Base-by-base conservation (phyloP, 2,113 vertebrate species). In the Zootoca vivipara region DNA sequence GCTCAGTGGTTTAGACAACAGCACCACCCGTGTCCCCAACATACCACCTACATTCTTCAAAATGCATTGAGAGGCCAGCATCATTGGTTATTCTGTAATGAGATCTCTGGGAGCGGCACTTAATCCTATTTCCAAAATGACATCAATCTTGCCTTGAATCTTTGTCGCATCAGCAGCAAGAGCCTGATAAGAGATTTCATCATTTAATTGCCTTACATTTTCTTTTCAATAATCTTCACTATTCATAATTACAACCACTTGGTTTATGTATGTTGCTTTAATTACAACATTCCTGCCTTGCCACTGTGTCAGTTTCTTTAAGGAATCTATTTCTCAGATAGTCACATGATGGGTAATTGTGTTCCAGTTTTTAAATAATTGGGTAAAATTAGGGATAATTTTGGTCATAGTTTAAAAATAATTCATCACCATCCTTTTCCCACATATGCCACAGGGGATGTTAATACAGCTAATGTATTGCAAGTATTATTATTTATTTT, bases 161-260 rank as follows among this genome's bases (percentile, higher is more conserved):
- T 86, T 72, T 56, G 78, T 83, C 81, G 89, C 73, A 94, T 86
- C 94, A 89, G 64, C 80, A 92, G 83, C 15, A 92, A 94, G 84
- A 74, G 62, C 35, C 38, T 89, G 85, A 87, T 91, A 85, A 90
- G 46, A 88, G 38, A 87, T 86, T 90, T 92, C 52, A 91, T 92
- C 15, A 90, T 85, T 92, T 89, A 92, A 88, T 92, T 79, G 0
- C 87, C 85, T 92, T 91, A 82, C 72, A 84, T 92, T 91, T 84
- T 87, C 75, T 90, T 91, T 91, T 89, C 70, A 90, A 3, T 86
- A 89, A 87, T 89, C 87, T 89, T 83, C 74, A 89, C 84, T 80
- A 91, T 85, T 94, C 86, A 90, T 92, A 94, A 91, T 80, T 92
- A 70, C 9, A 92, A 79, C 70, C 84, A 38, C 40, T 93, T 64